A percentile compares a stretch with the other conserved stretches of the same genome.
Conservation (phyloP, 2,888 invertebrate species). For the Conomelus anceps region DNA sequence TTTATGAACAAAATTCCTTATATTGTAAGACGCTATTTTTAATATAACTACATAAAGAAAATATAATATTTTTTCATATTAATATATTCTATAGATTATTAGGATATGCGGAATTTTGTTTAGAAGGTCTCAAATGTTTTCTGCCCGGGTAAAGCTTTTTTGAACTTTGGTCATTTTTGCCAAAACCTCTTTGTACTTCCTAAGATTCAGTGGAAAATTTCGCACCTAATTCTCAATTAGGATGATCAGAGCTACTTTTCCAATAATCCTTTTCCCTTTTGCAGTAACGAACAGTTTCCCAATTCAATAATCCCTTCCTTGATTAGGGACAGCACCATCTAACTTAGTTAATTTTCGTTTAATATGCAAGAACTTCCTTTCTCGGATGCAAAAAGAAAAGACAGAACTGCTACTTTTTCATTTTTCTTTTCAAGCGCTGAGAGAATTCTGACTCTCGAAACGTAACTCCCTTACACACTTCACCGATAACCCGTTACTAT, state of each 20-base stretch:
- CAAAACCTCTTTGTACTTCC: too few species aligned
- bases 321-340: background rate
- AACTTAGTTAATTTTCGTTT: background rate
- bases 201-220: background rate
- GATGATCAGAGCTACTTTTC: background rate
- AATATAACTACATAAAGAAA: too few species aligned
- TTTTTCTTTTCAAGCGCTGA: background rate
- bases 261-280: background rate
- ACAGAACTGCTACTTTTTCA: background rate
- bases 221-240: background rate
- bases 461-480: background rate
- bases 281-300: background rate
- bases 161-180: too few species aligned
- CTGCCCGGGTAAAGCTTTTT: too few species aligned
- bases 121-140: too few species aligned
- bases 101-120: too few species aligned
- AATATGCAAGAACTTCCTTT: background rate
- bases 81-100: too few species aligned
- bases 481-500: background rate
- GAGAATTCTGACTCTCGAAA: background rate
- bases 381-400: background rate
- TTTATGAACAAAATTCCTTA: too few species aligned
- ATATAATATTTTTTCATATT: too few species aligned
- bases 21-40: too few species aligned
- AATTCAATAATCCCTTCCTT: background rate